Evolutionary conservation across 2,888 invertebrate genomes (phyloP).

Genomic region (Athripsodes cinereus): DNA sequence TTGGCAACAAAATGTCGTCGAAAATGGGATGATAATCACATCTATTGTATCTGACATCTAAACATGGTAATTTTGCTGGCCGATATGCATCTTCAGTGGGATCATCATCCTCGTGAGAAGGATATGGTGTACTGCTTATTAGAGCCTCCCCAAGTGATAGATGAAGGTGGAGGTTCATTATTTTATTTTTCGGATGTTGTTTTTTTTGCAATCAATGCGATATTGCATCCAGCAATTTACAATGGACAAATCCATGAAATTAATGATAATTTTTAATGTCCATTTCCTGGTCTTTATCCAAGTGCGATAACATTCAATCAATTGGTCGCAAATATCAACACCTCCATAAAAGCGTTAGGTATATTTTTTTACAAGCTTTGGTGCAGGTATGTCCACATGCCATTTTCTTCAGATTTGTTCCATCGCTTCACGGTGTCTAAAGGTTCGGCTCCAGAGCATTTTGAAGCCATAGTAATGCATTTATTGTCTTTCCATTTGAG

Average conservation of each 20-base stretch:
- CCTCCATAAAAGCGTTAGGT: neutral
- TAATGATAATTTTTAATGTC: neutral
- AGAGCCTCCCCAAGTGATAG: neutral
- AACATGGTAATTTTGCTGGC: neutral
- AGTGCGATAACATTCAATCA: neutral
- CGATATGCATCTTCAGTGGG: neutral
- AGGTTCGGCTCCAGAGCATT: neutral
- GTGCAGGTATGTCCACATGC: neutral
- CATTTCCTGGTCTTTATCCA: neutral
- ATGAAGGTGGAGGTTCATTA: neutral
- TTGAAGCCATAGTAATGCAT: neutral
- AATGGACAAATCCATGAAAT: too few relatives aligned
- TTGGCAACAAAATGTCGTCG: neutral
- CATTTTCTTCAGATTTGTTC: neutral
- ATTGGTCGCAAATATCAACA: constrained; percentile 1
- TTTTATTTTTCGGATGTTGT: neutral
- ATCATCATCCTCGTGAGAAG: neutral
- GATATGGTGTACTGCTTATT: neutral
- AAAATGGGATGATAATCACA: neutral
- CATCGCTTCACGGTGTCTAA: neutral
- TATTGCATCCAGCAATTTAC: neutral
- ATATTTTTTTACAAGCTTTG: neutral
- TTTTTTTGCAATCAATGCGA: neutral
- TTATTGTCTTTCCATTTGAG: constrained; percentile 1
- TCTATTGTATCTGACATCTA: neutral